Evolutionary conservation across 1,140 invertebrate species (phyloP), one percentile per base, ranked within the genome.

Genomic region (Tetramorium simillimum): DNA sequence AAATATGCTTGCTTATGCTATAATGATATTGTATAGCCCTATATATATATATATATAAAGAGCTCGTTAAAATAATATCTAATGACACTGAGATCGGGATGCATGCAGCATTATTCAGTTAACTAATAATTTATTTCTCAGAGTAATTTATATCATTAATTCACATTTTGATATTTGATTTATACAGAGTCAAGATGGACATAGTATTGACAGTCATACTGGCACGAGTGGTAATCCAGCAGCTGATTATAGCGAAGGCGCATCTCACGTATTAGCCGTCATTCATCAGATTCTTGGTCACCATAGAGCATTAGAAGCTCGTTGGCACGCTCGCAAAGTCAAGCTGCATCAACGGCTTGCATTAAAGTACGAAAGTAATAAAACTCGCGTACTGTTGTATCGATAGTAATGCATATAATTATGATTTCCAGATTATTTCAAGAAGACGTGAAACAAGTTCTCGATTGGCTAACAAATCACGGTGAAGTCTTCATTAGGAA

Each of bases 401-500:
- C 3, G 9, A 46, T 69, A 24, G 1, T 21, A 46, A 67, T n/a
- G 14, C n/a, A 65, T 77, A 3, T 21, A 60, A 43, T 87, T 85
- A 67, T 78, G 10, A 18, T 72, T 88, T 69, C 0, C 67, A 95
- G 95, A 87, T 96, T 99, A 37, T 99, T 99, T 95, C 98, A 99
- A 95, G 98, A 99, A 93, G 98, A 99, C 95, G 98, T 99, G 9
- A 97, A 98, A 93, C 98, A 98, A 97, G 99, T 99, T 49, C 95
- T 99, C 69, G 99, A 99, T 92, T 99, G 99, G 99, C 94, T 99
- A 69, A 98, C 99, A 77, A 99, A 99, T 93, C 99, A 99, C 94
- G 99, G 99, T n/a, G 99, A 99, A 96, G 99, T 99, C 3, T 99
- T 99, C 94, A 96, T 99, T 43, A 96, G 98, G 89, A 99, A 99